Evolutionary conservation across 2,888 invertebrate species (phyloP), one percentile per base, ranked within the genome.

Genomic region (Pandemis heparana): DNA sequence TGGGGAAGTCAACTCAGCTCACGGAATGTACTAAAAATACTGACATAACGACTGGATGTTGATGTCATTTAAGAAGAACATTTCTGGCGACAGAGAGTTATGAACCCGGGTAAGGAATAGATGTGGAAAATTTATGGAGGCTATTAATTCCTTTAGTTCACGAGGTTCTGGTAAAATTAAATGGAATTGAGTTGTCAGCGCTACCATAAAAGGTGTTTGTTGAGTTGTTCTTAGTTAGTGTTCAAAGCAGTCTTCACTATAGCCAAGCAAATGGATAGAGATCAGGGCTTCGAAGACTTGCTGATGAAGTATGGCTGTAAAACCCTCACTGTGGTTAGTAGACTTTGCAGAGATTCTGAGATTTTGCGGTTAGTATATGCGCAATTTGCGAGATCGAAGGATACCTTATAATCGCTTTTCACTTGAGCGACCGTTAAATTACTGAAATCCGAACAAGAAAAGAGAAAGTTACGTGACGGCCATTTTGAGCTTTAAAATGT

Each of bases 71-170:
- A 18, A 51, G 59, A 61, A 65, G 53, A 70, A 74, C 69, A 70
- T 77, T 74, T 76, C 74, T 69, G 75, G 75, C 66, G 76, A 68
- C 67, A 63, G 75, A 76, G 75, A 71, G 51, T 65, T 70, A 71
- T 71, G 63, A 60, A 64, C 66, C 16, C 60, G 56, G 18, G 62
- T 38, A 70, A 53, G 48, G 67, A 51, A 66, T 64, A 32, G 69
- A 53, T 51, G n/a, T 41, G 32, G 14, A 59, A 53, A 71, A 75
- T 75, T 75, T 69, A 75, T 69, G 51, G 51, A 53, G 14, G 60
- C 39, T 71, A 46, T 75, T 64, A 68, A 64, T 72, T 73, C 23
- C 16, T 46, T 63, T 61, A 60, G 63, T 71, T 60, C 64, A 32
- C 46, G 32, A 32, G 62, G 72, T 72, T 63, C 48, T 53, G 39